phyloP scores from a whole-genome alignment of 37 sponge, comb jelly and placozoan species.

The Axinella damicornis region DNA sequence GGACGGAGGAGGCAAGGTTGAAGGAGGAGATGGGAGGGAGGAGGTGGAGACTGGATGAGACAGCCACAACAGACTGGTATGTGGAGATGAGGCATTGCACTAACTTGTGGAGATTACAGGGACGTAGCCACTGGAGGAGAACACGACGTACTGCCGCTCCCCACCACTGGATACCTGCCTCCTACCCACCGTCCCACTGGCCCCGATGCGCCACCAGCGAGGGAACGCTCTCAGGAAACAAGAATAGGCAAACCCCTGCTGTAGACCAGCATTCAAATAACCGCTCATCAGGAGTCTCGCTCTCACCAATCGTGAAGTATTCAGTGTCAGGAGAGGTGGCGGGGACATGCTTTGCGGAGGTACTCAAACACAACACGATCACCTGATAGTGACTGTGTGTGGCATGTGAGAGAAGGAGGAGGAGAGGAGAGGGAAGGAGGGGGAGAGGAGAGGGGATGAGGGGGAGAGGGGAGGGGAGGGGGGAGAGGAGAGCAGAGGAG shows the following conservation, averaged over 20 bases:
- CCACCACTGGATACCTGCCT: not conserved
- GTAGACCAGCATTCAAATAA: not conserved
- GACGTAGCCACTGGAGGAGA: slow-evolving; percentile 23
- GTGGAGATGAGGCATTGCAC: too few relatives aligned
- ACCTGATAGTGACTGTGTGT: slow-evolving; percentile 3
- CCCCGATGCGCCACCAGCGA: not conserved
- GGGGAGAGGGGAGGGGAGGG: too few relatives aligned
- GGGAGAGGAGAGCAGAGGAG: too few relatives aligned
- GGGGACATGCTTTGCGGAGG: not conserved
- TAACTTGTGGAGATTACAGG: not conserved
- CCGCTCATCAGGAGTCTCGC: not conserved
- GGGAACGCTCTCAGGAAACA: slow-evolving; percentile 47
- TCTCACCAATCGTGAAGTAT: slow-evolving; percentile 32
- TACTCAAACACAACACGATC: not conserved
- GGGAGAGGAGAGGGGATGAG: too few relatives aligned
- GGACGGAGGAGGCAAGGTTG: too few relatives aligned
- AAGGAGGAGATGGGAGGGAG: too few relatives aligned
- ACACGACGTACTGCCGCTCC: slow-evolving; percentile 25
- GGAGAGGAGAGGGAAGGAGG: too few relatives aligned
- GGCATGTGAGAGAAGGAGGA: not conserved
- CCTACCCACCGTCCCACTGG: not conserved
- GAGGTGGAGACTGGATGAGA: too few relatives aligned
- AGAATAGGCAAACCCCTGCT: not conserved
- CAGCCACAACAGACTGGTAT: too few relatives aligned
- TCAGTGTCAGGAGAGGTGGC: not conserved